Conservation (phyloP, 2,797 vertebrate species). For the Rhynchotus rufescens region DNA sequence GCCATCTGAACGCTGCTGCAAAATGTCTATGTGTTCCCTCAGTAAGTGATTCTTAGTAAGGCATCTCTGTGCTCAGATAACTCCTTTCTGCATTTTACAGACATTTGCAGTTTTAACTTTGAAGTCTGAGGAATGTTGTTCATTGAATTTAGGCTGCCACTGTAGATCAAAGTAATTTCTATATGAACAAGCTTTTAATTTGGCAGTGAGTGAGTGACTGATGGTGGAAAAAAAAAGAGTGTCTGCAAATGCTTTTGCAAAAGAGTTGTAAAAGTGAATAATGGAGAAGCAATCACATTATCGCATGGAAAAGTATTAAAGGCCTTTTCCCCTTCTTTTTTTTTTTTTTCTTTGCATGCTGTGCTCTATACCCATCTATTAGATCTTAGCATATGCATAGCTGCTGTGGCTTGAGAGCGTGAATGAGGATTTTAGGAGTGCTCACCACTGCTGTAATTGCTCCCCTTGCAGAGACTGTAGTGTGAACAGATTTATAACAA, state of each 20-base stretch:
- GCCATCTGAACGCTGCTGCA: neutral
- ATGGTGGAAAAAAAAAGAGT: neutral
- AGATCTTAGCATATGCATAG: neutral
- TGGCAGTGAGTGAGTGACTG: neutral
- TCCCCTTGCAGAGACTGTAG: neutral
- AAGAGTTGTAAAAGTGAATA: neutral
- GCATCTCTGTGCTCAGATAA: neutral
- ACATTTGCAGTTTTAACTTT: constrained; percentile 20
- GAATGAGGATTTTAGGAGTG: neutral
- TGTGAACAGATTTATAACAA: neutral
- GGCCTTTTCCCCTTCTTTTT: neutral
- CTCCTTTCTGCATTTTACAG: neutral
- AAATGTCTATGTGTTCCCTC: neutral
- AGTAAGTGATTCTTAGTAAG: neutral
- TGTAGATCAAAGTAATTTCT: constrained; percentile 16
- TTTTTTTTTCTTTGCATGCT: neutral
- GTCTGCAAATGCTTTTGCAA: neutral
- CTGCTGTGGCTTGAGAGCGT: neutral
- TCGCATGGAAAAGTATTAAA: neutral
- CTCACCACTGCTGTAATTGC: neutral
- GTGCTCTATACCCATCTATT: neutral
- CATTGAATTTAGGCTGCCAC: neutral
- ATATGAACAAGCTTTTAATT: constrained; percentile 26
- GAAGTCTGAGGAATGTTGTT: neutral
- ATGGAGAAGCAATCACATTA: neutral